Percentiles rank a stretch among this genome's conserved stretches.
Conservation (phyloP, 2,113 vertebrate species). For the Clarias gariepinus region DNA sequence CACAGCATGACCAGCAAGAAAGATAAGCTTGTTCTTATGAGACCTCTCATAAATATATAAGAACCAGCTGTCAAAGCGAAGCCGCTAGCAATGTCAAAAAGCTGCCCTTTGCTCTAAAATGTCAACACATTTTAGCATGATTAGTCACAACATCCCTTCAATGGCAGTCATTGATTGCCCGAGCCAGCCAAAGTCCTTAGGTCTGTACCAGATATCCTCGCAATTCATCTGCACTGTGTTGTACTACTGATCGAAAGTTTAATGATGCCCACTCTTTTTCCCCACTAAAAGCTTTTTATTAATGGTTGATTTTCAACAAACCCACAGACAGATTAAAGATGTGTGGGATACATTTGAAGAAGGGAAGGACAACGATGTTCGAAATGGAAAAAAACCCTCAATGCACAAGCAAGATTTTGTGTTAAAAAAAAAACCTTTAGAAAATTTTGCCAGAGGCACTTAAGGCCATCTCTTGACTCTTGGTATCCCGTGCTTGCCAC, state of each 20-base stretch:
- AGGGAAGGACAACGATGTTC: background rate
- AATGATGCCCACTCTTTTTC: background rate
- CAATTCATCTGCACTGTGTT: conserved; percentile 5
- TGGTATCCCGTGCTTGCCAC: background rate
- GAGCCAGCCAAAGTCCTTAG: conserved; percentile 10
- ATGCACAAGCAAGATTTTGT: background rate
- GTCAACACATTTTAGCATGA: conserved; percentile 42
- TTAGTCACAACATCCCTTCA: conserved; percentile 38
- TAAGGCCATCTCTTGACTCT: background rate
- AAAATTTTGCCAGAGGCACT: background rate
- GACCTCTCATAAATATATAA: conserved; percentile 40
- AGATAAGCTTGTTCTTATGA: conserved; percentile 11
- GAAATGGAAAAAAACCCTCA: background rate
- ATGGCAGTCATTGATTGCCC: conserved; percentile 35
- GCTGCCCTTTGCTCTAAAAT: conserved; percentile 45
- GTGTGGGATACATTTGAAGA: background rate
- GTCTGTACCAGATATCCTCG: conserved; percentile 14
- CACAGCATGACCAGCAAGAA: conserved; percentile 12
- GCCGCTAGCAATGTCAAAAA: conserved; percentile 37
- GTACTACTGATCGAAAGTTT: background rate
- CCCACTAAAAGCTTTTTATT: background rate
- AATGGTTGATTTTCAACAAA: background rate
- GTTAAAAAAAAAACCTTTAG: background rate
- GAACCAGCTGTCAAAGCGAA: conserved; percentile 38
- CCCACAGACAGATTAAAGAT: background rate